Conservation (phyloP, 2,797 vertebrate species). For the Neosalanx taihuensis region DNA sequence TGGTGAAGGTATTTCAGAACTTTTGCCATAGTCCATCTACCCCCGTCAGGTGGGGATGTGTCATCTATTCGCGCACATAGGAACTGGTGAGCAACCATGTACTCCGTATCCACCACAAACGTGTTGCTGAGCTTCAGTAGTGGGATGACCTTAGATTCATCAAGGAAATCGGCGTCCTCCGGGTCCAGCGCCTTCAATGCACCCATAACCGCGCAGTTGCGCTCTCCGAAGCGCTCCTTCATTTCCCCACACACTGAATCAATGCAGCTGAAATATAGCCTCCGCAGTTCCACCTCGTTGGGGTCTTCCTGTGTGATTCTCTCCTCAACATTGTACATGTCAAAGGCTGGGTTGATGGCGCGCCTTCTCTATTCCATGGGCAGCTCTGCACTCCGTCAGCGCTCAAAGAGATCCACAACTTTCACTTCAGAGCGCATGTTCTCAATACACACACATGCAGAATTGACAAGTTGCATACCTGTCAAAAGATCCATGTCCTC, state of each 20-base stretch:
- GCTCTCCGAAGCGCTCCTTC: slow-evolving; percentile 14
- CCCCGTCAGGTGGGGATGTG: slow-evolving; percentile 9
- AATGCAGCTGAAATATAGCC: slow-evolving; percentile 20
- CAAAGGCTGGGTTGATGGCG: no score
- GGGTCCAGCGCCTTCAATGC: no score
- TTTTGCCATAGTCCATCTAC: slow-evolving; percentile 2
- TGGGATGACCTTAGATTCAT: slow-evolving; percentile 15
- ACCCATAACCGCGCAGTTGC: not conserved
- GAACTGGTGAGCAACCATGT: slow-evolving; percentile 13
- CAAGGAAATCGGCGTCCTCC: slow-evolving; percentile 14
- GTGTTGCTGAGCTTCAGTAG: slow-evolving; percentile 30
- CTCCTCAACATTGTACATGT: no score
- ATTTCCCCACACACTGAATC: slow-evolving; percentile 24
- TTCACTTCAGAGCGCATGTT: no score
- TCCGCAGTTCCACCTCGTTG: slow-evolving; percentile 11
- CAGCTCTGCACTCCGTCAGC: no score
- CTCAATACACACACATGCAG: not conserved
- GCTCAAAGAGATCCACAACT: no score
- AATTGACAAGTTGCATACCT: not conserved
- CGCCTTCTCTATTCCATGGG: no score
- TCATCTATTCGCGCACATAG: slow-evolving; percentile 13
- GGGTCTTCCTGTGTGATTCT: no score
- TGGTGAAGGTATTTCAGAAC: not conserved
- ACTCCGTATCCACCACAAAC: slow-evolving; percentile 16
- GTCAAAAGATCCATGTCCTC: not conserved